Evolutionary conservation across 2,797 vertebrate genomes (phyloP).

Genomic region (Scyliorhinus canicula): DNA sequence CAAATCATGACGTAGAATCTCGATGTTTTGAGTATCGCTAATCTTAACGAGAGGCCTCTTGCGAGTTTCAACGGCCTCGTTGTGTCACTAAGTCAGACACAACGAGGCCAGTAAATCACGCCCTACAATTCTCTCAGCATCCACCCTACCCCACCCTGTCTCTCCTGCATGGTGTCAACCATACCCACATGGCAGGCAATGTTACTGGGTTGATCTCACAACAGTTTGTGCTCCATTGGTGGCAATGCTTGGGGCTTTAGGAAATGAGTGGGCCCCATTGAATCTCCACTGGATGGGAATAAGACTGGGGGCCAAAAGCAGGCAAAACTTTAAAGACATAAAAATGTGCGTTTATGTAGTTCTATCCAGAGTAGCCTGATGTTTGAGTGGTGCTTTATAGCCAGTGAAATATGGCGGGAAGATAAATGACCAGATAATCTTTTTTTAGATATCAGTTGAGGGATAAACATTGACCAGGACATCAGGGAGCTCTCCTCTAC

Average conservation of each 20-base stretch:
- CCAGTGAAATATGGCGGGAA: neutral
- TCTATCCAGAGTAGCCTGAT: neutral
- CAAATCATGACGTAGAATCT: no score
- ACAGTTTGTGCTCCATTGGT: no score
- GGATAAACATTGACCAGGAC: neutral
- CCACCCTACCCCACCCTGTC: neutral
- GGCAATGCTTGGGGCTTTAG: neutral
- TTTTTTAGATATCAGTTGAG: neutral
- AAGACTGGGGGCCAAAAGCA: neutral
- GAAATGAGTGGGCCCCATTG: neutral
- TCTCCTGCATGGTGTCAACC: no score
- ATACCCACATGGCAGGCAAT: neutral
- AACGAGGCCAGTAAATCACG: no score
- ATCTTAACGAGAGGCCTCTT: no score
- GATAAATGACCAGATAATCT: neutral
- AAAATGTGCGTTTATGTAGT: neutral
- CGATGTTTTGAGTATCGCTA: no score
- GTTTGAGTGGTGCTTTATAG: neutral
- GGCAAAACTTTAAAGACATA: neutral
- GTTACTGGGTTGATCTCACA: neutral
- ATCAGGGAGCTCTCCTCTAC: neutral
- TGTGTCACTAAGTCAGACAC: no score
- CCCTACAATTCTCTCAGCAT: no score
- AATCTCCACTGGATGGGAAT: neutral
- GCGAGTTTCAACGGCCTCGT: no score